Conservation (phyloP, 2,113 vertebrate genomes). For the Scophthalmus maximus region DNA sequence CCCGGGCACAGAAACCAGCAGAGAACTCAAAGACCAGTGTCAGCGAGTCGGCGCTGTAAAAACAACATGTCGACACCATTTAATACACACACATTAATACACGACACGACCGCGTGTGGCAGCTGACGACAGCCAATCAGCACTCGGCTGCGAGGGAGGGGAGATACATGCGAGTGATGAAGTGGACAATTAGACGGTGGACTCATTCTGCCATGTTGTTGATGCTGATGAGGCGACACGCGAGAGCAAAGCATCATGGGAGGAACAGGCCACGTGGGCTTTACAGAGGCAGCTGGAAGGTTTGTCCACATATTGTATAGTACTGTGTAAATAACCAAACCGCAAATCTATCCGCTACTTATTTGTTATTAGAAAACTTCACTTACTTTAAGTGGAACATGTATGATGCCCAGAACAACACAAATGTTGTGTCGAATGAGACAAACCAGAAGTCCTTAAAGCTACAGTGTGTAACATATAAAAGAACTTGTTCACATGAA, state of each 20-base stretch:
- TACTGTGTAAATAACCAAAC: too few species aligned
- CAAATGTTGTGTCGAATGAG: too few species aligned
- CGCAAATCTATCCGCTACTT: too few species aligned
- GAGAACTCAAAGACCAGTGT: constrained; percentile 55
- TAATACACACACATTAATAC: constrained; percentile 51
- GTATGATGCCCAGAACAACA: too few species aligned
- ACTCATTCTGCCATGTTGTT: constrained; percentile 51
- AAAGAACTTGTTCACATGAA: too few species aligned
- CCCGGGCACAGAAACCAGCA: constrained; percentile 35
- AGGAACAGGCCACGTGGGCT: not conserved
- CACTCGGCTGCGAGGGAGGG: not conserved
- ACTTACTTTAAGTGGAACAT: too few species aligned
- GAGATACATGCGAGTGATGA: constrained; percentile 4
- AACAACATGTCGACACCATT: constrained; percentile 72
- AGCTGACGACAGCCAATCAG: constrained; percentile 46
- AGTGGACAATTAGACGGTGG: not conserved
- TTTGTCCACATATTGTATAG: too few species aligned
- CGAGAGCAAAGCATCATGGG: constrained; percentile 38
- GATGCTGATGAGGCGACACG: constrained; percentile 31
- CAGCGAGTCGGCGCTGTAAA: constrained; percentile 64
- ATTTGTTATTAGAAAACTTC: too few species aligned
- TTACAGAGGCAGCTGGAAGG: too few species aligned
- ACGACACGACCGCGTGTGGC: constrained; percentile 38
- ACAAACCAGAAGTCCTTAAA: too few species aligned
- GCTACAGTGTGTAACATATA: too few species aligned